Base-by-base conservation (phyloP, 2,113 vertebrate species). In the Charadrius vociferus region DNA sequence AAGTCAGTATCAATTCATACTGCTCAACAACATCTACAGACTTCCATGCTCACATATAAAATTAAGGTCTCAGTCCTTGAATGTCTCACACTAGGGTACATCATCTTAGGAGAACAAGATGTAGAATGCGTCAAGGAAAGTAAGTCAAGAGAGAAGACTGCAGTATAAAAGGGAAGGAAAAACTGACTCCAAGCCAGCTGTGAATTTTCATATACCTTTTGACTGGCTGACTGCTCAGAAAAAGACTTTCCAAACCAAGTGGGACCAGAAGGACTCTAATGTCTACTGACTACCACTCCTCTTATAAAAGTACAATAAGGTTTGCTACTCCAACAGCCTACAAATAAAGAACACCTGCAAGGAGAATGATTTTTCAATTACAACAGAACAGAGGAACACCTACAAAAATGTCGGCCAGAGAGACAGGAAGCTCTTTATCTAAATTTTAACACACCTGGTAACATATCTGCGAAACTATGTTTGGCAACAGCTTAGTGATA, bases 21-120 rank as follows among this genome's bases (percentile, higher is more conserved):
- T 74, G 55, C 55, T 86, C 39, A 81, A 34, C 14, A 90, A 58
- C 19, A 29, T 56, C 19, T 72, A 75, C 1, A 4, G n/a, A 52
- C 29, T 56, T 78, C 5, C 7, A 43, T 6, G 34, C 6, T 90
- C 14, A n/a, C 4, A 10, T 17, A 49, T 5, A 80, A 90, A 80
- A 82, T 70, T 34, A 72, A 86, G 7, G 29, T 55, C 41, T 72
- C 55, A 16, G n/a, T 36, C 22, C 36, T 34, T 78, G 30, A 73
- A 58, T 27, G 30, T 9, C 12, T 93, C 49, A 72, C 17, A 56
- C 5, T 34, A 80, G 43, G 30, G 18, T 27, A 47, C 22, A 36
- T 4, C 10, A 86, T 20, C n/a, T 65, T 26, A 81, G 10, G 6
- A 86, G 22, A 67, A 77, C 3, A 39, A 0, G 0, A 39, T 0